Base-by-base conservation (phyloP, 92 coral and sea anemone genomes). In the Phenganax marumi region DNA sequence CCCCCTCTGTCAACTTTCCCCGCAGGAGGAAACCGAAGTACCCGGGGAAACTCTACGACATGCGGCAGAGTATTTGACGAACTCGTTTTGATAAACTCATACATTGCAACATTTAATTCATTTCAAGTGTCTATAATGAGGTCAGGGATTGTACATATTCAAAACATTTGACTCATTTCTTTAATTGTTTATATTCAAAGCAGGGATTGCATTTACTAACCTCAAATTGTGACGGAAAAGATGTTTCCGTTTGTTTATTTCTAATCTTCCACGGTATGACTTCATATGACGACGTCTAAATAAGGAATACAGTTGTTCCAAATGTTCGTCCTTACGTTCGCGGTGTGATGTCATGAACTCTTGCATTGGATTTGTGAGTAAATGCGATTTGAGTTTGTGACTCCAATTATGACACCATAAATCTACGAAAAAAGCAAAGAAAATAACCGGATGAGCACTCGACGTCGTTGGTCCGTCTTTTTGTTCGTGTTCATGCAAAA, bases 171-270 rank as follows among this genome's bases (percentile, higher is more conserved):
- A 33, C 3, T 33, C 43, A 33, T 33, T 33, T 33, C 43, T 33
- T 33, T 33, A 51, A 39, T 16, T 61, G 61, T 48, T 48, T 3
- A 23, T 18, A 10, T 16, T 8, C 52, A 26, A 50, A 19, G 4
- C 12, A 13, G 18, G 23, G 17, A 19, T 8, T 14, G 23, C 1
- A 13, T 8, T 17, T 14, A 9, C 43, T 62, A 76, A 95, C 98
- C 98, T 95, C 93, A 95, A 89, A 49, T 91, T 95, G 74, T 95
- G 98, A n/a, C 98, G 91, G 33, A 92, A 95, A 51, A 95, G 81
- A 71, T 92, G 98, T 71, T 90, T 95, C 49, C 98, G 89, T 73
- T 86, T 86, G 58, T 79, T 90, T 77, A 89, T 91, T 51, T 95
- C 97, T 50, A 87, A 87, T 56, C 86, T 76, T 13, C 93, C 84